Percentiles rank a stretch among this genome's conserved stretches.
Conservation (phyloP, 2,113 vertebrate species). For the Promerops cafer region DNA sequence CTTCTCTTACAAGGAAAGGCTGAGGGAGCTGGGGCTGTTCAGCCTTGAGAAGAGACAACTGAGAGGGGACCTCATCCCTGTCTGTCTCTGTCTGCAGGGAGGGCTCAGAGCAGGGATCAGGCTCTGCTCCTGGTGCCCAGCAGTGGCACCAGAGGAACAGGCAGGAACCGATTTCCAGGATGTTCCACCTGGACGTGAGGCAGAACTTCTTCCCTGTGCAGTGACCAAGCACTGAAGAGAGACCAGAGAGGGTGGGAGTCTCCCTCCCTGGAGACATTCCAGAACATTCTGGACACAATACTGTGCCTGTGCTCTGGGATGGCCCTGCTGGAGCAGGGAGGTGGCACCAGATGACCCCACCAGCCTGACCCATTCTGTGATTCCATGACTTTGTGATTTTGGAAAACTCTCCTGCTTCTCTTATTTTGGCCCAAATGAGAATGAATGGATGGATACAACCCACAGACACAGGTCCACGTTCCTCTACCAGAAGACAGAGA, state of each 20-base stretch:
- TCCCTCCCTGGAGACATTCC: not conserved
- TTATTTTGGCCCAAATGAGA: not conserved
- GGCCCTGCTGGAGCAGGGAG: not conserved
- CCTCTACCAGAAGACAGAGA: not conserved
- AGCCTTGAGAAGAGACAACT: accelerated
- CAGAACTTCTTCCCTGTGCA: not conserved
- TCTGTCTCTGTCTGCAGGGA: not conserved
- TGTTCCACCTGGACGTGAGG: not conserved
- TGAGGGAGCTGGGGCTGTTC: not conserved
- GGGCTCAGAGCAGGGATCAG: not conserved
- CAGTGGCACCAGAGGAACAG: not conserved
- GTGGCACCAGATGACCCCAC: accelerated
- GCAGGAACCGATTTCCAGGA: not conserved
- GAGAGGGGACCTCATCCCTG: not conserved
- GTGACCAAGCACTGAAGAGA: not conserved
- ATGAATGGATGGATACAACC: not conserved
- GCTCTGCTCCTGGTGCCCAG: not conserved
- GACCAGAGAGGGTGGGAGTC: not conserved
- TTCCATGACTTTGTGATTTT: not conserved
- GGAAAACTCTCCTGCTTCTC: not conserved
- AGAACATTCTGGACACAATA: accelerated
- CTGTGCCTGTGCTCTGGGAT: not conserved
- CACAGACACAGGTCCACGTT: not conserved
- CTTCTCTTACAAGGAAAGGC: not conserved
- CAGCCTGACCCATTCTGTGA: not conserved